Evolutionary conservation across 2,888 invertebrate genomes (phyloP), one percentile per base, ranked within the genome.

Genomic region (Euplexia lucipara): DNA sequence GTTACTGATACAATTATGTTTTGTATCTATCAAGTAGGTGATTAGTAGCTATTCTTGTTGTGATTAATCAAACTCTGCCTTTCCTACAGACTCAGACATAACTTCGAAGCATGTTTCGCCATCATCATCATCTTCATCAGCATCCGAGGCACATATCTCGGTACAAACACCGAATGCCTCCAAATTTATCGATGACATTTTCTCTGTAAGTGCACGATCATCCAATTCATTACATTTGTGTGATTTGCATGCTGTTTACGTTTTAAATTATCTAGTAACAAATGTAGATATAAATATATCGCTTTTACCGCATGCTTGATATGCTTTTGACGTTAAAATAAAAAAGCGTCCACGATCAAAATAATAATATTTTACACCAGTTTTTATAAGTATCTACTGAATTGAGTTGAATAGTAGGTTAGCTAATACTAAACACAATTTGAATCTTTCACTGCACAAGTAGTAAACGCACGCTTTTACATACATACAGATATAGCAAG

Each of bases 151-250:
- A 69, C 90, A 91, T 61, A 83, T 95, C 82, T 88, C 92, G 80
- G 86, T 95, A 79, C 86, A 94, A 86, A 94, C 95, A 79, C 93
- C 94, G 85, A 89, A 86, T 80, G 91, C 90, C 74, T 91, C 94
- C 57, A 89, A 90, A 87, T 80, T 95, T 75, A 88, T 95, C 82
- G 93, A 91, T 74, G 94, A 91, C 73, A 93, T 95, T 57, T 89
- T 95, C 72, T 89, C 95, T 77, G 95, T 95, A 93, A 95, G 95
- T 95, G 88, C 88, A 91, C 87, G 45, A 59, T 71, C 82, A 75
- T 64, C 47, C 37, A 64, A 18, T 64, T 56, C 37, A 57, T 51
- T 41, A 41, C 9, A 30, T 41, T 57, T 34, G 9, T 35, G 5
- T 34, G 18, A 6, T 47, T 37, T 41, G 73, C 63, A 45, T 35